Conservation (phyloP, 2,888 invertebrate genomes). For the Agrotis clavis region DNA sequence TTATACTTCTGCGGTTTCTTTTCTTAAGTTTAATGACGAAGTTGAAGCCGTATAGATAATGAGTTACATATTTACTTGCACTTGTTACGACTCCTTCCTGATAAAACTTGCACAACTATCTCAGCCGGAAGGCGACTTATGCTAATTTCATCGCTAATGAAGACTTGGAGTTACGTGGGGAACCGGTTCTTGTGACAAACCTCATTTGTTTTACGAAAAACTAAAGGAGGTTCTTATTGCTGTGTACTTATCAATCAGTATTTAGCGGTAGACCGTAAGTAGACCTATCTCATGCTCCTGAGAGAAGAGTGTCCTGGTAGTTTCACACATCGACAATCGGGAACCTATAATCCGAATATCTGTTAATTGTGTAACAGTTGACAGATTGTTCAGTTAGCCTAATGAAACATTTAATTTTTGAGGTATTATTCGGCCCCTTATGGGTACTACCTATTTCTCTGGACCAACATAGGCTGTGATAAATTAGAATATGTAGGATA, state of each 20-base stretch:
- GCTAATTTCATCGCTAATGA: constrained; percentile 70
- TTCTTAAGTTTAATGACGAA: constrained; percentile 21
- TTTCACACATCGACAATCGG: not conserved
- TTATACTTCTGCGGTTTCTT: not conserved
- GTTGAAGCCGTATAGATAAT: constrained; percentile 20
- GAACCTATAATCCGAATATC: not conserved
- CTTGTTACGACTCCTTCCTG: constrained; percentile 46
- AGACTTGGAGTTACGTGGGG: constrained; percentile 58
- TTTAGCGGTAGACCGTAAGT: not conserved
- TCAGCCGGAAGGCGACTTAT: constrained; percentile 65
- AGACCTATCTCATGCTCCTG: not conserved
- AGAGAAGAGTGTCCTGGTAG: constrained; percentile 5
- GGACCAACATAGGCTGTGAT: constrained; percentile 9
- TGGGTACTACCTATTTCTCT: not conserved
- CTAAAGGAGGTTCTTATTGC: constrained; percentile 1
- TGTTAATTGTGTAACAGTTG: not conserved
- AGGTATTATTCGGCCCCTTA: not conserved
- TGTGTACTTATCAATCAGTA: constrained; percentile 10
- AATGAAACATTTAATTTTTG: not conserved
- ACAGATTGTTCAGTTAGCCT: not conserved
- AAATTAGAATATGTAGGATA: not conserved
- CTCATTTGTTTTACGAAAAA: constrained; percentile 18
- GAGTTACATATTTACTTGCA: constrained; percentile 22
- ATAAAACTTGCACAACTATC: constrained; percentile 65
- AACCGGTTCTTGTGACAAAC: constrained; percentile 45